Percentiles rank a stretch among this genome's conserved stretches.
Conservation (phyloP, 23 tunicate genomes). For the Ascidia mentula region DNA sequence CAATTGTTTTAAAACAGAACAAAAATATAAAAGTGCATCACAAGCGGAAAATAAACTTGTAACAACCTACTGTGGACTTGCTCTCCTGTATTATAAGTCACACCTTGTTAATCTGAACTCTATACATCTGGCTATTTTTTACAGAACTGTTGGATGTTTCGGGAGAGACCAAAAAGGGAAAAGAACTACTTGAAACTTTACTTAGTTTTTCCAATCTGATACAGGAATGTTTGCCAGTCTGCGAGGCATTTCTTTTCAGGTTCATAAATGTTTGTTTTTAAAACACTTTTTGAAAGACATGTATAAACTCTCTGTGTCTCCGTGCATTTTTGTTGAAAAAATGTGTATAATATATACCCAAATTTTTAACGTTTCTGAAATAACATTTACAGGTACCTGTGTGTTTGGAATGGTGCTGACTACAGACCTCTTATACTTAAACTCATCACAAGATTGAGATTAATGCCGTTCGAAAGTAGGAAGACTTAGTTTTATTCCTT, state of each 20-base stretch:
- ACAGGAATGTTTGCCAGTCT: constrained; percentile 53
- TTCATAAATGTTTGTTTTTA: neutral
- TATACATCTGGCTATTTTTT: too few relatives aligned
- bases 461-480: neutral
- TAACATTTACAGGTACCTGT: constrained; percentile 11
- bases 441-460: constrained; percentile 2
- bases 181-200: constrained; percentile 10
- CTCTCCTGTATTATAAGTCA: too few relatives aligned
- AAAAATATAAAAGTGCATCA: too few relatives aligned
- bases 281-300: neutral
- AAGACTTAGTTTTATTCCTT: neutral
- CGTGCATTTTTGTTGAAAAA: neutral
- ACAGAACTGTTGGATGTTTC: constrained; percentile 13
- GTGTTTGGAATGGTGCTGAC: constrained; percentile 13
- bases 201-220: constrained; percentile 24
- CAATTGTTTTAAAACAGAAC: too few relatives aligned
- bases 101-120: too few relatives aligned
- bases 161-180: constrained; percentile 42
- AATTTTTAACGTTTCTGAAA: too few relatives aligned
- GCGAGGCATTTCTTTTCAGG: constrained; percentile 55
- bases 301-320: neutral
- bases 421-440: constrained; percentile 2
- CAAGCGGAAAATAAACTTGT: too few relatives aligned
- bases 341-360: neutral
- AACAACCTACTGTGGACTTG: too few relatives aligned